Evolutionary conservation across 1,140 invertebrate species (phyloP), one percentile per base, ranked within the genome.

Genomic region (Arion vulgaris): DNA sequence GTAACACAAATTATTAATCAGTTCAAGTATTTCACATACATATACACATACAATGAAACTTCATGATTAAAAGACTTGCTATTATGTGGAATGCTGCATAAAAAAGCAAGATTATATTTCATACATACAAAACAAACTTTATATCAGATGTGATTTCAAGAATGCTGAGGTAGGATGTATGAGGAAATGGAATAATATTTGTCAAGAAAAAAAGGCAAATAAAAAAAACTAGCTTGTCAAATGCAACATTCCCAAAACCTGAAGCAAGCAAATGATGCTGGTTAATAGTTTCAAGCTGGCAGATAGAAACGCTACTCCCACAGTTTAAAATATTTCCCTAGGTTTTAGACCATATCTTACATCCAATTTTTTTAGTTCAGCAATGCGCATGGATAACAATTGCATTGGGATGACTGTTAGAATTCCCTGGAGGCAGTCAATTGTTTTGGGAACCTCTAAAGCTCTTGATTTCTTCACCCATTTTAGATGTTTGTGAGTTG

Each of bases 351-450:
- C 1, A 68, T 39, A 41, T 36, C 92, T 92, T 91, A 99, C 98
- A 93, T 99, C 99, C 91, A 96, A 98, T 32, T 96, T 97, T 84
- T 96, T 95, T n/a, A 98, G 93, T 28, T 99, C 97, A 72, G 98
- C 98, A 90, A 99, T 97, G 89, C 99, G 98, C 92, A 98, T 99
- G 38, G 97, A 98, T 4, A 99, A 94, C 45, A 99, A 93, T 93
- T 99, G 98, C 95, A 99, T 95, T 13, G 98, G 98, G 92, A 99
- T 99, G 32, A 99, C 97, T 9, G 97, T 98, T 13, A 99, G 94
- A 86, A 99, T 95, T 51, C 97, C 95, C 91, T 96, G 95, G 34
- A 99, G 94, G 91, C 98, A 99, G 91, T 99, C 98, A 5, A 99
- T 98, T 1, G 97, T 98, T 91, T 96, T 96, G 7, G 98, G 98